These are phyloP conservation scores for Galago senegalensis DNA, from an alignment of 2,797 vertebrate species.

Conservation along the genomic window DNA sequence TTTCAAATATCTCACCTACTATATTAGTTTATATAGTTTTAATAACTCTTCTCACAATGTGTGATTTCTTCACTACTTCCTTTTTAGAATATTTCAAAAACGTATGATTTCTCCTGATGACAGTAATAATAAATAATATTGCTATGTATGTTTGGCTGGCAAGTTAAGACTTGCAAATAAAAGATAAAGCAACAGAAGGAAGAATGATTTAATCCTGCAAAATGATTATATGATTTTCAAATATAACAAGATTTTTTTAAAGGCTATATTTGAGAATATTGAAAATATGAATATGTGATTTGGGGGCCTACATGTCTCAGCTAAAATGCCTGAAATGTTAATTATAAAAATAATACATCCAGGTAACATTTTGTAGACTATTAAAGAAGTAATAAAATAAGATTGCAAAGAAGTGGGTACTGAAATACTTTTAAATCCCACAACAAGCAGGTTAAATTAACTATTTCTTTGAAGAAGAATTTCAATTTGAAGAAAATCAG, in stretches of 20 bases:
- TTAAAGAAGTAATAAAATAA: constrained; percentile 13
- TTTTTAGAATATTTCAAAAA: constrained; percentile 66
- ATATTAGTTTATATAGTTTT: constrained; percentile 80
- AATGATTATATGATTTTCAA: constrained; percentile 60
- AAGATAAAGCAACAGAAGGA: constrained; percentile 66
- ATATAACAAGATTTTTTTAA: constrained; percentile 31
- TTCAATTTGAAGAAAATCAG: neutral
- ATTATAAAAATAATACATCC: neutral
- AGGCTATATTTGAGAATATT: neutral
- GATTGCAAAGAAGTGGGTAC: neutral
- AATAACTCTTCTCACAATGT: constrained; percentile 76
- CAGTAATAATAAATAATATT: constrained; percentile 63
- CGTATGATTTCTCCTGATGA: constrained; percentile 65
- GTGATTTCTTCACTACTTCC: constrained; percentile 67
- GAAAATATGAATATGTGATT: neutral
- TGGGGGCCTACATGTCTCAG: neutral
- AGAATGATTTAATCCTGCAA: constrained; percentile 60
- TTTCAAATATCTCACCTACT: constrained; percentile 82
- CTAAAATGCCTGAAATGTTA: neutral
- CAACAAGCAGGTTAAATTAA: neutral
- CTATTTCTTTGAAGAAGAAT: neutral
- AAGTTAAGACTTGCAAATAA: constrained; percentile 80
- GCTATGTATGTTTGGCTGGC: constrained; percentile 40
- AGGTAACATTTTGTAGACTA: neutral
- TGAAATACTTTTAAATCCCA: neutral